These are phyloP conservation scores for Pseudorasbora parva DNA, from an alignment of 2,113 vertebrate genomes.

Conservation along the genomic window DNA sequence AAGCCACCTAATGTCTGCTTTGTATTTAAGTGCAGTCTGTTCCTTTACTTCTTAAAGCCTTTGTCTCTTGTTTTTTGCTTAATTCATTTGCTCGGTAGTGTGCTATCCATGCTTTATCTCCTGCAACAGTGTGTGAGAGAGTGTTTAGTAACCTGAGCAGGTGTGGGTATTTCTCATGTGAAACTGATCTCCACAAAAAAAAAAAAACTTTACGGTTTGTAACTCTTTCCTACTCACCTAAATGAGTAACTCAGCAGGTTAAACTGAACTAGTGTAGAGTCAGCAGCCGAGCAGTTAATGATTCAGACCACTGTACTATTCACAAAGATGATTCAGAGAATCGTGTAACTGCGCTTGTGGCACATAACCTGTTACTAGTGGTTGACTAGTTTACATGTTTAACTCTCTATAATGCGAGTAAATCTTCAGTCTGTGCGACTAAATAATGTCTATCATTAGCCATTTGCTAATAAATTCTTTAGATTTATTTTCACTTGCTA, in stretches of 20 bases:
- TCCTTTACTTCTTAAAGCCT: not conserved
- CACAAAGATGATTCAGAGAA: not conserved
- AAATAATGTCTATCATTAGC: too few relatives aligned
- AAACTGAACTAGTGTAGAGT: not conserved
- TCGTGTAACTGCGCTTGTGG: not conserved
- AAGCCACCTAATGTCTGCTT: not conserved
- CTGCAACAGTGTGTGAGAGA: not conserved
- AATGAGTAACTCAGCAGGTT: conserved; percentile 11
- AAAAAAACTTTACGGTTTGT: not conserved
- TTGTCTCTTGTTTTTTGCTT: not conserved
- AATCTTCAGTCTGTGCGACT: too few relatives aligned
- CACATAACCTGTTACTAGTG: not conserved
- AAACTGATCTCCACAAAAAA: not conserved
- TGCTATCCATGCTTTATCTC: not conserved
- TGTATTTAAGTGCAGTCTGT: not conserved
- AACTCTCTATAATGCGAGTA: too few relatives aligned
- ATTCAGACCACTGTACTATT: not conserved
- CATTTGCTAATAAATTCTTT: too few relatives aligned
- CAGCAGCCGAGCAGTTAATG: not conserved
- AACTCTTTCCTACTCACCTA: conserved; percentile 9
- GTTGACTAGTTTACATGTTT: not conserved
- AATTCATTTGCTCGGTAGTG: not conserved
- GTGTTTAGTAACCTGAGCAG: not conserved
- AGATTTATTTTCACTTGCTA: too few relatives aligned
- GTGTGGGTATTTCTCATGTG: not conserved